Percentiles rank a stretch among this genome's conserved stretches.
These are phyloP conservation scores for Geotrupes spiniger DNA, from an alignment of 2,888 invertebrate genomes.

Conservation along the genomic window DNA sequence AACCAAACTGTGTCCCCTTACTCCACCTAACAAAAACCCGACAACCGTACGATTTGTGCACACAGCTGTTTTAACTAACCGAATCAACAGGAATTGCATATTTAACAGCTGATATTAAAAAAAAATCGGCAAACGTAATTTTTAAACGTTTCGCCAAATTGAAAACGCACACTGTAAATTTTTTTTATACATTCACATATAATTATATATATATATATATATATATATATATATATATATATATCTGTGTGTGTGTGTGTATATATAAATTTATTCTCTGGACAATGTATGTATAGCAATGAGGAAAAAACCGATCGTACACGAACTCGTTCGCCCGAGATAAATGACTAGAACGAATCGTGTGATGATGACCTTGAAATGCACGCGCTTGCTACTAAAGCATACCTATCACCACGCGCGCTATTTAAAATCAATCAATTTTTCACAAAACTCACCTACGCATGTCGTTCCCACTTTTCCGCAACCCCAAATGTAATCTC, in stretches of 20 bases:
- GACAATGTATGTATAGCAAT: no score
- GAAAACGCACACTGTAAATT: no score
- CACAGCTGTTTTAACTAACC: constrained; percentile 4
- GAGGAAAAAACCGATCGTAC: no score
- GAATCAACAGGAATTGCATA: no score
- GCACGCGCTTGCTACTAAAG: constrained; percentile 28
- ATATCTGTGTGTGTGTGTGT: no score
- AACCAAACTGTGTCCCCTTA: constrained; percentile 1
- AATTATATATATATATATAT: no score
- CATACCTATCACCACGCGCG: constrained; percentile 14
- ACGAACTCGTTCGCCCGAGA: background rate
- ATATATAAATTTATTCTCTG: no score
- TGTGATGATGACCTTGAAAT: constrained; percentile 33
- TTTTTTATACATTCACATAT: no score
- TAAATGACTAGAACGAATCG: constrained; percentile 3
- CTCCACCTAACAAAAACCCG: constrained; percentile 8
- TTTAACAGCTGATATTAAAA: no score
- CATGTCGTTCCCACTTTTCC: constrained; percentile 59
- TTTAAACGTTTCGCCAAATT: no score
- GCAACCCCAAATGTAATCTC: constrained; percentile 64
- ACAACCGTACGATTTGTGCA: constrained; percentile 3
- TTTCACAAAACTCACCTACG: constrained; percentile 53
- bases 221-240: no score
- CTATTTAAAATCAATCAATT: constrained; percentile 7
- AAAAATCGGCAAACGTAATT: no score